Evolutionary conservation across 2,888 invertebrate genomes (phyloP), one percentile per base, ranked within the genome.

Genomic region (Fragum whitleyi): DNA sequence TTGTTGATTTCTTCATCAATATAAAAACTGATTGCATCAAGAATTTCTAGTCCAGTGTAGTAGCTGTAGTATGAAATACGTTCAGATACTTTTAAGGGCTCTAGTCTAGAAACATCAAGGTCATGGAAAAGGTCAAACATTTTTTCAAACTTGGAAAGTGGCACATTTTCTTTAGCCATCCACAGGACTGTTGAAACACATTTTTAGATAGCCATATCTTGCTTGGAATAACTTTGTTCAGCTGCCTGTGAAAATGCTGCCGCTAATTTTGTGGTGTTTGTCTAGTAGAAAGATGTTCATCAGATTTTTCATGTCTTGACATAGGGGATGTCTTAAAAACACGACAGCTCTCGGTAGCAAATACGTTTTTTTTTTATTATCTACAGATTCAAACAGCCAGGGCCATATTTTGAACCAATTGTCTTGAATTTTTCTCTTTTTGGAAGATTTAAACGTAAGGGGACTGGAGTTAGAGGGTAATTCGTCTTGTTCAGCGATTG

Each of bases 1-100:
- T 59, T 28, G 51, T 69, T 32, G 16, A 78, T 69, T 5, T 73
- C 62, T 29, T 68, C 29, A 65, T 77, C 67, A 61, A 72, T 65
- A n/a, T 29, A 21, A 28, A 51, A 28, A 42, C 77, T 72, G n/a
- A 72, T 55, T 36, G 77, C 42, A 47, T 65, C 62, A 19, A 77
- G 55, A 16, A 77, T 39, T 42, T 72, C 69, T 16, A 62, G 62
- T 19, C 73, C 69, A 16, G 78, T 61, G 28, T 78, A 68, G 23
- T 78, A 74, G 19, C 74, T 68, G 9, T 32, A 28, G 42, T 78
- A 79, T 19, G 23, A n/a, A n/a, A 51, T 26, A n/a, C 53, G 42
- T 23, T 59, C 39, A 61, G 14, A 21, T 9, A 73, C 14, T 9
- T 73, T 9, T 21, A 55, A 70, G 51, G 55, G 53, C 11, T 70